Percentiles rank a stretch among this genome's conserved stretches.
phyloP scores from a whole-genome alignment of 2,113 vertebrate species.

The Equus przewalskii region DNA sequence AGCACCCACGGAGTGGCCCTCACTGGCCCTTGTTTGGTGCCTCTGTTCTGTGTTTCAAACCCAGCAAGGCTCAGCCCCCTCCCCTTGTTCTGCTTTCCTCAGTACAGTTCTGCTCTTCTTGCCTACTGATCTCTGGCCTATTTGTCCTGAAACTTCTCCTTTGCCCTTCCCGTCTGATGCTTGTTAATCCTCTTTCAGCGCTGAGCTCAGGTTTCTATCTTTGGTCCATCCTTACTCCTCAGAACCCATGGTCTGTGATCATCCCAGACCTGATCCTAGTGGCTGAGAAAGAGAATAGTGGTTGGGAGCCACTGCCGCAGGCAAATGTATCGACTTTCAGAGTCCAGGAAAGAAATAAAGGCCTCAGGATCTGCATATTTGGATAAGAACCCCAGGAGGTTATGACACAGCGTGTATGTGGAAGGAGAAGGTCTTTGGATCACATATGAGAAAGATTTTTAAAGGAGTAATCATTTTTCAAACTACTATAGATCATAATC shows the following conservation, averaged over 20 bases:
- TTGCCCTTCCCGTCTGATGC: fast-evolving
- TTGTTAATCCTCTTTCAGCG: neutral
- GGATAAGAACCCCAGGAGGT: neutral
- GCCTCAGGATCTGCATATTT: neutral
- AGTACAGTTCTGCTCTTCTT: neutral
- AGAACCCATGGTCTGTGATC: neutral
- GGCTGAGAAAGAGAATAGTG: neutral
- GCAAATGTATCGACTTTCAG: neutral
- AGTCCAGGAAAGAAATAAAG: neutral
- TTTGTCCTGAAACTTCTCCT: neutral
- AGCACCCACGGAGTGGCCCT: too few relatives aligned
- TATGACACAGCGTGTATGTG: neutral
- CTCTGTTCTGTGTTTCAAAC: neutral
- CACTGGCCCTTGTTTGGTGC: too few relatives aligned
- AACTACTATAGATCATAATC: neutral
- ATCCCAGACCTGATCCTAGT: neutral
- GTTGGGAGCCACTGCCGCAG: neutral
- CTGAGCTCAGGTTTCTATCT: neutral
- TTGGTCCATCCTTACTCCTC: neutral
- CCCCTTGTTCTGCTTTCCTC: neutral
- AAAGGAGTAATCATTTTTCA: neutral
- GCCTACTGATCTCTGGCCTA: neutral
- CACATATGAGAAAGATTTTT: neutral
- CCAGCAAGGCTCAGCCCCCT: neutral
- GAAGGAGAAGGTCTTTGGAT: neutral